phyloP scores from a whole-genome alignment of 2,113 vertebrate species.

The Bettongia penicillata region DNA sequence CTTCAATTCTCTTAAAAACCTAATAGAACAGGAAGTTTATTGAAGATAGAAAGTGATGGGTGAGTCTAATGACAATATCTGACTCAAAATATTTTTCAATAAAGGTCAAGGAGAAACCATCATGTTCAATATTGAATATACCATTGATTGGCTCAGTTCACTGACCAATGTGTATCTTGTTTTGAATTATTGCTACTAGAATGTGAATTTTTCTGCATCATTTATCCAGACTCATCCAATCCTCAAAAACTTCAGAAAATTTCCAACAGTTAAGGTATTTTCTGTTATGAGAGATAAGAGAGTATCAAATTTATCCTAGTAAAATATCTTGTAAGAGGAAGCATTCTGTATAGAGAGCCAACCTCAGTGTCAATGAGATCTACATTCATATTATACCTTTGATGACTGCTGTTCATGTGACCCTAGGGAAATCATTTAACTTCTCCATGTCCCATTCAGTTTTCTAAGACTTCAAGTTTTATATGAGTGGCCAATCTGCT shows the following conservation, averaged over 20 bases:
- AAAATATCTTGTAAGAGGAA: background rate
- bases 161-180: background rate
- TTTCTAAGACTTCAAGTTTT: background rate
- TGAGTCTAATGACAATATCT: background rate
- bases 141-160: background rate
- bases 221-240: background rate
- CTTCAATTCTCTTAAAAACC: background rate
- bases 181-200: background rate
- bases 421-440: background rate
- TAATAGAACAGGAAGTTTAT: background rate
- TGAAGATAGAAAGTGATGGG: background rate
- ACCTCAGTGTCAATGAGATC: background rate
- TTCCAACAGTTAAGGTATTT: slow-evolving; percentile 14
- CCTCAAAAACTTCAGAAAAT: slow-evolving; percentile 3
- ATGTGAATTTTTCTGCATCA: background rate
- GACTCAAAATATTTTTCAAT: slow-evolving; percentile 29
- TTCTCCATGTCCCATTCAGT: background rate
- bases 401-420: background rate
- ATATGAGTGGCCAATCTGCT: background rate
- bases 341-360: background rate
- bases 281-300: background rate
- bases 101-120: background rate
- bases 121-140: background rate
- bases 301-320: background rate
- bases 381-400: background rate